A percentile compares a stretch with the other conserved stretches of the same genome.
Evolutionary conservation across 2,888 invertebrate genomes (phyloP).

Genomic region (Pollenia amentaria): DNA sequence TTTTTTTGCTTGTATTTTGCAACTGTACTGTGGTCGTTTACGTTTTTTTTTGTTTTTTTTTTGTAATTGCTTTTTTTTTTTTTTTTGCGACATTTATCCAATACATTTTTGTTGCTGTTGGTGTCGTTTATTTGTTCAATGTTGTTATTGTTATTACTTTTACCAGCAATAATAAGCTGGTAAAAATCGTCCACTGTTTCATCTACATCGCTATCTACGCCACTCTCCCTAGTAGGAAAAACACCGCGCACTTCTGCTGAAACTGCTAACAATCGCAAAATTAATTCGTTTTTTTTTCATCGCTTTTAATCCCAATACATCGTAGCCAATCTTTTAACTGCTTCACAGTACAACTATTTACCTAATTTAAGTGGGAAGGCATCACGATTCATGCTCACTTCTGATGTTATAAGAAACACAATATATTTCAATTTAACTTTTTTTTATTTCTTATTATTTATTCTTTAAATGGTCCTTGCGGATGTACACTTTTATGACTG

Average conservation of each 20-base stretch:
- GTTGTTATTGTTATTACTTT: no score
- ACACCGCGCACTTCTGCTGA: neutral
- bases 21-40: neutral
- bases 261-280: neutral
- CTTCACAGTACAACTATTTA: constrained; percentile 9
- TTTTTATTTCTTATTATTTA: no score
- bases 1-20: neutral
- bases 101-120: no score
- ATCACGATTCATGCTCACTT: constrained; percentile 31
- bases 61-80: no score
- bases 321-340: constrained; percentile 42
- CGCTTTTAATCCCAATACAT: neutral
- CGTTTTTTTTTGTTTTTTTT: no score
- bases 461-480: no score
- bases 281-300: no score
- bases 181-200: constrained; percentile 4
- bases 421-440: no score
- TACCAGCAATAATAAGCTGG: neutral
- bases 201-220: neutral
- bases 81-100: no score
- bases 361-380: neutral
- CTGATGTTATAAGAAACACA: constrained; percentile 20
- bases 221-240: neutral
- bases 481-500: no score
- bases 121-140: no score